phyloP scores from a whole-genome alignment of 2,113 vertebrate genomes.

The Poicephalus meyeri region DNA sequence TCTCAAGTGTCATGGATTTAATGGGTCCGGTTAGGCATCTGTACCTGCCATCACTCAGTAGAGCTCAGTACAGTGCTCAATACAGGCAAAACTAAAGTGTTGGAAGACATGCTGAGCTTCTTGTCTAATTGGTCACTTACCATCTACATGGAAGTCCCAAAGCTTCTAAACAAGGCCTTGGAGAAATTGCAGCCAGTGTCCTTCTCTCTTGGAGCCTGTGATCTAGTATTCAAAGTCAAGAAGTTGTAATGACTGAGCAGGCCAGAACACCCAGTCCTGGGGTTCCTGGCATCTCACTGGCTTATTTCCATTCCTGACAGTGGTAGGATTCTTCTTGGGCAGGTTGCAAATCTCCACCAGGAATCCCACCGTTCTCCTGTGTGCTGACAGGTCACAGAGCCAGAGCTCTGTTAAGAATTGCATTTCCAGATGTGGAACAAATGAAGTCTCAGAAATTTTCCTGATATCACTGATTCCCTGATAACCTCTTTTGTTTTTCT shows the following conservation, averaged over 20 bases:
- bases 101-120: neutral
- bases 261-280: neutral
- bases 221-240: neutral
- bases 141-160: neutral
- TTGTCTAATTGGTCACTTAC: neutral
- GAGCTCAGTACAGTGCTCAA: neutral
- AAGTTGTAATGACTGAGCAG: neutral
- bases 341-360: neutral
- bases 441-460: conserved; percentile 5
- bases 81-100: neutral
- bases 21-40: neutral
- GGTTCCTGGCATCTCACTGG: neutral
- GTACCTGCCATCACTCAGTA: neutral
- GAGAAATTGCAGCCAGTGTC: neutral
- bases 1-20: neutral
- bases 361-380: neutral
- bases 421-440: neutral
- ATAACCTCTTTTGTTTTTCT: neutral
- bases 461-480: neutral
- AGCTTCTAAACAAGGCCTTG: neutral
- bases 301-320: neutral
- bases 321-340: neutral
- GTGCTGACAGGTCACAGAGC: neutral
- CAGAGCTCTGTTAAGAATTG: neutral
- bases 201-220: neutral